phyloP scores from a whole-genome alignment of 2,797 vertebrate species.

The Avahi laniger region DNA sequence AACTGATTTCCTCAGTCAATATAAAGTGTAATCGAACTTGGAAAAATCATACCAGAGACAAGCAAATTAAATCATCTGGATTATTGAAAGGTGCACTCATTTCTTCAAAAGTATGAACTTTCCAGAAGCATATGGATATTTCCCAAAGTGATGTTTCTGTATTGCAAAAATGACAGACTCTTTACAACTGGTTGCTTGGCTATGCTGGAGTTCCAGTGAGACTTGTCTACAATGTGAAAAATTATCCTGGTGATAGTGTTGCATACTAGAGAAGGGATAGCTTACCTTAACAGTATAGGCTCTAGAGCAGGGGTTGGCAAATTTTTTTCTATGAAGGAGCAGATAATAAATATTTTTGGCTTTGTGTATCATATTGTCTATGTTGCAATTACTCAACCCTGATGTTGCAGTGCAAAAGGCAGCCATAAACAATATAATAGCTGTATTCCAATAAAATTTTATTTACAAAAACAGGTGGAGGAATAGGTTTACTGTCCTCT shows the following conservation, averaged over 20 bases:
- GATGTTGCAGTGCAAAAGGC: not conserved
- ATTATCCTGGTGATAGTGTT: not conserved
- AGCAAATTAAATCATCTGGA: not conserved
- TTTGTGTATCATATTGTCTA: not conserved
- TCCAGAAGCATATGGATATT: not conserved
- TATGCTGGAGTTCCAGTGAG: not conserved
- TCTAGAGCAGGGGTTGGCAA: not conserved
- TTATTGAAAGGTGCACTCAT: not conserved
- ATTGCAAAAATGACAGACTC: not conserved
- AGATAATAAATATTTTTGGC: not conserved
- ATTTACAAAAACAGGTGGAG: not conserved
- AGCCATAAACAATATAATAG: not conserved
- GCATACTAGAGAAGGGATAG: not conserved
- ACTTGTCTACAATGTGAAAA: not conserved
- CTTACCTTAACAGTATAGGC: not conserved
- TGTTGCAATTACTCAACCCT: not conserved
- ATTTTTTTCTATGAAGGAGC: not conserved
- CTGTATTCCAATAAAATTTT: not conserved
- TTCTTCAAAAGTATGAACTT: conserved; percentile 8
- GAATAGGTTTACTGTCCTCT: not conserved
- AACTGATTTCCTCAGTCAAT: not conserved
- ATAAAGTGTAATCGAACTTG: not conserved
- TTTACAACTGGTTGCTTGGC: not conserved
- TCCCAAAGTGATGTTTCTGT: not conserved
- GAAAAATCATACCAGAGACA: not conserved